phyloP scores from a whole-genome alignment of 53 echinoderm and acorn worm species.

The Apostichopus leukothele region DNA sequence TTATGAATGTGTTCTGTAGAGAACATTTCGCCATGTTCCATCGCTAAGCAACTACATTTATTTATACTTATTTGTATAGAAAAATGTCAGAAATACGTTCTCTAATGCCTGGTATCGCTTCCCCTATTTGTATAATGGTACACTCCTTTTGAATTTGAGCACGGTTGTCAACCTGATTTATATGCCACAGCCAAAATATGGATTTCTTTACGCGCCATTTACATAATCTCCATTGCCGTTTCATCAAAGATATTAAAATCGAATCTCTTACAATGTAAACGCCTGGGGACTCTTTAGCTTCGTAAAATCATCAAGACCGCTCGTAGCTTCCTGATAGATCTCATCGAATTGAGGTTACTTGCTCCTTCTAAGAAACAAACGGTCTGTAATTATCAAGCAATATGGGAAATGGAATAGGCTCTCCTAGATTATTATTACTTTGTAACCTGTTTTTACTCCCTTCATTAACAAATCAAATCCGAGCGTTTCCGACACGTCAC shows the following conservation, averaged over 20 bases:
- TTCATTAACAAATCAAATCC: constrained; percentile 6
- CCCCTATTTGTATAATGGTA: neutral
- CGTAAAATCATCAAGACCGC: neutral
- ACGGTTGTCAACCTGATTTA: constrained; percentile 3
- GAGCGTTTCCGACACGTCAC: constrained; percentile 2
- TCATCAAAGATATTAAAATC: constrained; percentile 16
- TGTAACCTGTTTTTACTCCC: neutral
- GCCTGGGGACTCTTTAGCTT: constrained; percentile 17
- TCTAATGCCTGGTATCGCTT: too few relatives aligned
- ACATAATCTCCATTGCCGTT: neutral
- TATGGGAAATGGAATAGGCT: too few relatives aligned
- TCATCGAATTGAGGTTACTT: neutral
- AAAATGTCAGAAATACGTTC: too few relatives aligned
- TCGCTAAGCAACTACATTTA: too few relatives aligned
- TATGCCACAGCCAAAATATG: neutral
- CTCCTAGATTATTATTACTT: constrained; percentile 18
- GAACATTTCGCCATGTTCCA: too few relatives aligned
- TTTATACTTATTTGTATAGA: too few relatives aligned
- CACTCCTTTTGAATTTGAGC: neutral
- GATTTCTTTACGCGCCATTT: constrained; percentile 17
- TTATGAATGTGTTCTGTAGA: too few relatives aligned
- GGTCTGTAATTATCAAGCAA: too few relatives aligned
- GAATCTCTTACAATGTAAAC: constrained; percentile 6
- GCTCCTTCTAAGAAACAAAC: neutral
- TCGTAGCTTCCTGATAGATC: neutral